Evolutionary conservation across 2,888 invertebrate genomes (phyloP).

Genomic region (Pyrrhia umbra): DNA sequence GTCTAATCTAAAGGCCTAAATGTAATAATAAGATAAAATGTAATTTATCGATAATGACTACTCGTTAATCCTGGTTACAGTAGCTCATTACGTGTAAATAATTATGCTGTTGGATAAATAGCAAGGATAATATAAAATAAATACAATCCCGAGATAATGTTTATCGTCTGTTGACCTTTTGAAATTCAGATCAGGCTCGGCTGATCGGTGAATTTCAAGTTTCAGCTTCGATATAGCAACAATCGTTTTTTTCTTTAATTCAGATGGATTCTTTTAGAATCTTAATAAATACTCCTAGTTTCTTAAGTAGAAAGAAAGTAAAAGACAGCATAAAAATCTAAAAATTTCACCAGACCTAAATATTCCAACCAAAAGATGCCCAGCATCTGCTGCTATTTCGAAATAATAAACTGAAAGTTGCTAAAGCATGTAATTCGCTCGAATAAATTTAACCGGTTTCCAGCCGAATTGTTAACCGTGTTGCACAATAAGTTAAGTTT

Average conservation of each 20-base stretch:
- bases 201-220: not conserved
- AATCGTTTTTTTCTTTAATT: not conserved
- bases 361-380: not conserved
- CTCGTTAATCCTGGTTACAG: not conserved
- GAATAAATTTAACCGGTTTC: constrained; percentile 51
- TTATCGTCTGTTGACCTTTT: constrained; percentile 14
- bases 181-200: not conserved
- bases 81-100: not conserved
- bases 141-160: not conserved
- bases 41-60: constrained; percentile 2
- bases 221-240: not conserved
- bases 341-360: not conserved
- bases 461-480: constrained; percentile 47
- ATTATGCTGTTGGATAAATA: not conserved
- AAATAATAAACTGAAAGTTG: constrained; percentile 42
- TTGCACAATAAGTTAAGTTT: constrained; percentile 47
- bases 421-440: constrained; percentile 38
- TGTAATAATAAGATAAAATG: constrained; percentile 16
- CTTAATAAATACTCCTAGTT: not conserved
- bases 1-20: constrained; percentile 7
- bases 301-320: not conserved
- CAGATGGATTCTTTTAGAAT: not conserved
- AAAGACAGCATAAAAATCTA: not conserved
- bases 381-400: constrained; percentile 31
- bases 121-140: not conserved